Conservation (phyloP, 2,888 invertebrate species). For the Pasiphila rectangulata region DNA sequence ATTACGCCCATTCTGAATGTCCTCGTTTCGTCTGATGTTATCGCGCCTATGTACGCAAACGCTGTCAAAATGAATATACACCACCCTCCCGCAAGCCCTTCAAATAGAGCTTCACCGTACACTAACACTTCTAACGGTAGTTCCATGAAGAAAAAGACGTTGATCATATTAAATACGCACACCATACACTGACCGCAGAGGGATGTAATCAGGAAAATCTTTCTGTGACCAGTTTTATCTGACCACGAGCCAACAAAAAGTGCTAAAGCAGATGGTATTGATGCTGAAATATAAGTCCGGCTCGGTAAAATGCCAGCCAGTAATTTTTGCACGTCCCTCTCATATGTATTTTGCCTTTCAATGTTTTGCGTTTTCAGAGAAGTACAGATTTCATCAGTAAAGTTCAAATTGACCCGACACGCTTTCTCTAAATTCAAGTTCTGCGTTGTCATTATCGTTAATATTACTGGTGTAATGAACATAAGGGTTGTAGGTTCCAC, state of each 20-base stretch:
- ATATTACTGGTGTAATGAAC: slow-evolving; percentile 50
- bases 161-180: slow-evolving; percentile 85
- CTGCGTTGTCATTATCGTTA: slow-evolving; percentile 86
- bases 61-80: slow-evolving; percentile 89
- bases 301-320: slow-evolving; percentile 87
- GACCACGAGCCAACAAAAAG: slow-evolving; percentile 90
- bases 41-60: slow-evolving; percentile 91
- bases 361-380: slow-evolving; percentile 85
- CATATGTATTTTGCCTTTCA: slow-evolving; percentile 71
- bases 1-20: slow-evolving; percentile 91
- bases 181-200: slow-evolving; percentile 86
- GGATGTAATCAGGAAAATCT: slow-evolving; percentile 87
- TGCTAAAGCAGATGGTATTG: slow-evolving; percentile 87
- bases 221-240: slow-evolving; percentile 83
- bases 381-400: slow-evolving; percentile 85
- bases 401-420: slow-evolving; percentile 89
- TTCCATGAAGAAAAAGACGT: slow-evolving; percentile 87
- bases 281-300: slow-evolving; percentile 90
- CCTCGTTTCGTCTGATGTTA: slow-evolving; percentile 87
- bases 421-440: slow-evolving; percentile 91
- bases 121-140: slow-evolving; percentile 87
- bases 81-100: slow-evolving; percentile 89
- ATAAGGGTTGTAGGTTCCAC: slow-evolving; percentile 59
- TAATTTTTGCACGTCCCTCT: slow-evolving; percentile 83
- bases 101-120: slow-evolving; percentile 86